Evolutionary conservation across 2,888 invertebrate species (phyloP).

Genomic region (Acheta domesticus): DNA sequence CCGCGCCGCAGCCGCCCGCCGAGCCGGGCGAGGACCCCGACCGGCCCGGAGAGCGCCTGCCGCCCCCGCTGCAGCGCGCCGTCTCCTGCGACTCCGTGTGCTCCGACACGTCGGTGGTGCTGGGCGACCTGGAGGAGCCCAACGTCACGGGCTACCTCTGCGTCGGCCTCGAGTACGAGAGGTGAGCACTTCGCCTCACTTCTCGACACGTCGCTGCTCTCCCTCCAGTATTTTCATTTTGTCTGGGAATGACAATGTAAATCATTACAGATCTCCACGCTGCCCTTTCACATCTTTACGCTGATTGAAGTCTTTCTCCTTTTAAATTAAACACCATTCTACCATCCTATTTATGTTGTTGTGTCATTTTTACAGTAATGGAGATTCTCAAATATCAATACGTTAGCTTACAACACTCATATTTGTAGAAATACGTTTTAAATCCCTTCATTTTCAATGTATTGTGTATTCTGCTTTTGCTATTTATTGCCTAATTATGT

Average conservation of each 20-base stretch:
- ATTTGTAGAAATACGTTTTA: too few relatives aligned
- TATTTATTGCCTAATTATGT: too few relatives aligned
- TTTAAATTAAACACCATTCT: too few relatives aligned
- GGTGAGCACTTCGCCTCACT: constrained; percentile 50
- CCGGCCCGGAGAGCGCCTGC: constrained; percentile 27
- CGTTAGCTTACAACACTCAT: too few relatives aligned
- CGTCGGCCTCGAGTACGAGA: constrained; percentile 73
- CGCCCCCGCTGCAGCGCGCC: constrained; percentile 58
- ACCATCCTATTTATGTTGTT: too few relatives aligned
- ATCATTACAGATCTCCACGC: too few relatives aligned
- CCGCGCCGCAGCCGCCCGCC: constrained; percentile 42
- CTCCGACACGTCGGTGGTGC: constrained; percentile 71
- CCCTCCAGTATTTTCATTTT: background rate
- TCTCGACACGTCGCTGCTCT: background rate
- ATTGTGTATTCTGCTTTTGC: too few relatives aligned
- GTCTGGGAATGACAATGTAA: background rate
- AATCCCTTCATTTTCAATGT: too few relatives aligned
- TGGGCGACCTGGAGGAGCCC: constrained; percentile 66
- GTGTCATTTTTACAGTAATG: too few relatives aligned
- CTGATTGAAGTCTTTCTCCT: too few relatives aligned
- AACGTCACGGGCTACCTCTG: constrained; percentile 72
- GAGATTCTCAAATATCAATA: too few relatives aligned
- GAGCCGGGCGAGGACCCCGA: constrained; percentile 23
- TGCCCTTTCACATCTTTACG: too few relatives aligned
- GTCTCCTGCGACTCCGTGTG: constrained; percentile 77